Base-by-base conservation (phyloP, 2,888 invertebrate species). In the Chamaedrilus cognettii region DNA sequence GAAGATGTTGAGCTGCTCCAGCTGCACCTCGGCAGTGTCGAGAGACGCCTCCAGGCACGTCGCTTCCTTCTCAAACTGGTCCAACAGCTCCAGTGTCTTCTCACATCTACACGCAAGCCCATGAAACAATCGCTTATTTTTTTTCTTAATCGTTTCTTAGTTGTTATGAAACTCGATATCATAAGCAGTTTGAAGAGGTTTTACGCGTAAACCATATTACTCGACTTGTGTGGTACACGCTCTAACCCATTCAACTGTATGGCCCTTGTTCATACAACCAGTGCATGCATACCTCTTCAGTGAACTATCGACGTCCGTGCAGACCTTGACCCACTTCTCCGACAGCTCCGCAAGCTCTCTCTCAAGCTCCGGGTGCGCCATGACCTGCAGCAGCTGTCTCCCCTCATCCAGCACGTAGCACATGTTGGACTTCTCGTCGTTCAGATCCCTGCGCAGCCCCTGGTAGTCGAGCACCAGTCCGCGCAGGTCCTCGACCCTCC, bases 261-360 rank as follows among this genome's bases (percentile, higher is more conserved):
- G n/a, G n/a, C n/a, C n/a, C n/a, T n/a, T n/a, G n/a, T n/a, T n/a
- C n/a, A n/a, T n/a, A n/a, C 28, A 33, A 3, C 19, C 26, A 31
- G 3, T 30, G n/a, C n/a, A n/a, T 28, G 32, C 64, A 51, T 30
- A 72, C 82, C 77, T 77, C 66, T 80, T 78, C 26, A 79, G 71
- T 70, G 79, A 76, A 30, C 75, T 75, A 11, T 75, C 73, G 3
- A 78, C 70, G 19, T 73, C 72, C 42, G 78, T 76, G 70, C 77
- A 79, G 23, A 82, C 69, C 52, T 76, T 71, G 31, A 79, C 77
- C 79, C 80, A 80, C 60, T 77, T 77, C n/a, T 81, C 79, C 4
- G 79, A 76, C 51, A 81, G 67, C 23, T 79, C 78, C 33, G 78
- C 75, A 2, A 81, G 65, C 31, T 76, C 70, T 26, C 72, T 73